A percentile compares a stretch with the other conserved stretches of the same genome.
These are phyloP conservation scores for Harpagifer antarcticus DNA, from an alignment of 2,797 vertebrate species.

Conservation along the genomic window DNA sequence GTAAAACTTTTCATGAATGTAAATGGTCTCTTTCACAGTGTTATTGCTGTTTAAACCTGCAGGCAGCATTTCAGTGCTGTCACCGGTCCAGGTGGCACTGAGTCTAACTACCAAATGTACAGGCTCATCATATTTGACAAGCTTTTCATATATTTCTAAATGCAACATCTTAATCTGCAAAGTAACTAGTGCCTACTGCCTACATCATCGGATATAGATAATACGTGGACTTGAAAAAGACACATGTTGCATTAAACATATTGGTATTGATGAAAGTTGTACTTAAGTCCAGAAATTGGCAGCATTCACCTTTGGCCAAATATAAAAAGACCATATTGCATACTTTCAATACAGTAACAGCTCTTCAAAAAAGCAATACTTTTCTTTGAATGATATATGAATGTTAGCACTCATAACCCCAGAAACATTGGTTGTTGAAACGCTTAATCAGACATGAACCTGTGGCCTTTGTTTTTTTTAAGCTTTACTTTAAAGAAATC, in stretches of 20 bases:
- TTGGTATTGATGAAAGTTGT: neutral
- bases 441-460: neutral
- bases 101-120: neutral
- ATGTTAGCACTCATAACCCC: neutral
- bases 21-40: neutral
- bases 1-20: neutral
- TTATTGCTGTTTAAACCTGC: slow-evolving; percentile 7
- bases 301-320: neutral
- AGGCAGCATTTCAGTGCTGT: slow-evolving; percentile 6
- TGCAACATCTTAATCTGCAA: slow-evolving; percentile 11
- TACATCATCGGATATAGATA: neutral
- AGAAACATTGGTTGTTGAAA: neutral
- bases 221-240: slow-evolving; percentile 12
- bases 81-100: slow-evolving; percentile 23
- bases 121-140: slow-evolving; percentile 12
- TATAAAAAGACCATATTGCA: neutral
- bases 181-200: neutral
- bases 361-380: neutral
- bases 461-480: slow-evolving; percentile 10
- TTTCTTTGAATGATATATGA: neutral
- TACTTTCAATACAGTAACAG: neutral
- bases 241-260: neutral
- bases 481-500: slow-evolving; percentile 23
- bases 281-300: neutral
- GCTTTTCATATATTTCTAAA: slow-evolving; percentile 4